These are phyloP conservation scores for Perithous albicinctus DNA, from an alignment of 2,888 invertebrate species.

Conservation along the genomic window DNA sequence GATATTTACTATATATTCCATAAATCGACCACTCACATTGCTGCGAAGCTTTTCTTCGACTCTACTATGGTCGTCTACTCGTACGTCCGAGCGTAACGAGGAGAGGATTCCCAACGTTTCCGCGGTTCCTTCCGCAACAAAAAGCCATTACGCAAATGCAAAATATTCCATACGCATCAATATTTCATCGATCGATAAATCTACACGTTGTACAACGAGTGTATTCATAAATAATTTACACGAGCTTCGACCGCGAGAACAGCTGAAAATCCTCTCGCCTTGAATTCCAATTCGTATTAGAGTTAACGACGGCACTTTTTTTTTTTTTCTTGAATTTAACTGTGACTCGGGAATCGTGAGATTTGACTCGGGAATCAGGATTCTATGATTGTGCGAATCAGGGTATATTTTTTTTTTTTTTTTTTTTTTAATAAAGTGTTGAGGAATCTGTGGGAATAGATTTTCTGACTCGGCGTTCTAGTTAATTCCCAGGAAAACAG, in stretches of 20 bases:
- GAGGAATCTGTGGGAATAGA: slow-evolving; percentile 5
- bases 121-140: slow-evolving; percentile 8
- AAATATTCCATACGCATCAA: slow-evolving; percentile 47
- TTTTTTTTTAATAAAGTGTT: too few species aligned
- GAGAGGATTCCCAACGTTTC: slow-evolving; percentile 48
- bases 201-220: slow-evolving; percentile 1
- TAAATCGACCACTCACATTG: slow-evolving; percentile 15
- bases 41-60: too few species aligned
- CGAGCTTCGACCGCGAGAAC: not conserved
- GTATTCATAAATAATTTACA: slow-evolving; percentile 60
- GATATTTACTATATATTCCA: slow-evolving; percentile 4
- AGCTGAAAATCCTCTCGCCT: slow-evolving; percentile 1
- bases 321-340: not conserved
- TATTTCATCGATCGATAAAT: slow-evolving; percentile 64
- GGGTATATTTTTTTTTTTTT: not conserved
- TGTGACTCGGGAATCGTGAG: slow-evolving; percentile 26
- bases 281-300: too few species aligned
- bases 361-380: too few species aligned
- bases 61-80: slow-evolving; percentile 59
- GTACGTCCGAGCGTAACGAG: slow-evolving; percentile 67
- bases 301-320: slow-evolving; percentile 3
- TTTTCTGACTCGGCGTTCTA: slow-evolving; percentile 11
- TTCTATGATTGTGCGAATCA: too few species aligned
- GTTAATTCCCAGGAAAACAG: not conserved
- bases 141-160: slow-evolving; percentile 60